Evolutionary conservation across 2,888 invertebrate genomes (phyloP).

Genomic region (Vanessa cardui): DNA sequence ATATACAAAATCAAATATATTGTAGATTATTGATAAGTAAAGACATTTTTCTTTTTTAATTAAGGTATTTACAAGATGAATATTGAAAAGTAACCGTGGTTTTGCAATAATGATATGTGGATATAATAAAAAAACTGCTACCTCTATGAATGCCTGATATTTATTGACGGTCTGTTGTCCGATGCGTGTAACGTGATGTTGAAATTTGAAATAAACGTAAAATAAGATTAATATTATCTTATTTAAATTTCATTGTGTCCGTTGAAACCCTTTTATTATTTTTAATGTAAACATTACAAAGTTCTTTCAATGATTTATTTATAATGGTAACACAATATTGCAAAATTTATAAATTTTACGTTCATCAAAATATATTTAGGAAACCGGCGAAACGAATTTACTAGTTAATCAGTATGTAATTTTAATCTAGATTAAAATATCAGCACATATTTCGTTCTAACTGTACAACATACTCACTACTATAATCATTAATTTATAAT

Average conservation of each 20-base stretch:
- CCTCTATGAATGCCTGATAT: conserved; percentile 77
- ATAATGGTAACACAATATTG: too few relatives aligned
- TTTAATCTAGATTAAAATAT: too few relatives aligned
- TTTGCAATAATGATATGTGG: conserved; percentile 39
- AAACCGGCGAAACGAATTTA: too few relatives aligned
- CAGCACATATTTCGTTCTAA: too few relatives aligned
- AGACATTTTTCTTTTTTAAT: not conserved
- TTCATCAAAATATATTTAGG: too few relatives aligned
- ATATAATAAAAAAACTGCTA: conserved; percentile 69
- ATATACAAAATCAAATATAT: conserved; percentile 4
- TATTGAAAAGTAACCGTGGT: conserved; percentile 30
- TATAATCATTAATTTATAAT: too few relatives aligned
- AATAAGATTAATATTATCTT: conserved; percentile 33
- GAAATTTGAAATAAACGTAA: conserved; percentile 45
- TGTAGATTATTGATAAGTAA: not conserved
- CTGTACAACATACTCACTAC: too few relatives aligned
- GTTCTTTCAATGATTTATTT: too few relatives aligned
- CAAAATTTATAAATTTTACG: too few relatives aligned
- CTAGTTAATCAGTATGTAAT: too few relatives aligned
- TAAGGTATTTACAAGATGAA: conserved; percentile 18
- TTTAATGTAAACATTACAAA: not conserved
- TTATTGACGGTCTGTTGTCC: conserved; percentile 62
- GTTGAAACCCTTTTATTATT: conserved; percentile 13
- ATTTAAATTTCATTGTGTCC: conserved; percentile 27
- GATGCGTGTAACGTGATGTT: conserved; percentile 45